Base-by-base conservation (phyloP, 23 tunicate species). In the Corella eumyota region DNA sequence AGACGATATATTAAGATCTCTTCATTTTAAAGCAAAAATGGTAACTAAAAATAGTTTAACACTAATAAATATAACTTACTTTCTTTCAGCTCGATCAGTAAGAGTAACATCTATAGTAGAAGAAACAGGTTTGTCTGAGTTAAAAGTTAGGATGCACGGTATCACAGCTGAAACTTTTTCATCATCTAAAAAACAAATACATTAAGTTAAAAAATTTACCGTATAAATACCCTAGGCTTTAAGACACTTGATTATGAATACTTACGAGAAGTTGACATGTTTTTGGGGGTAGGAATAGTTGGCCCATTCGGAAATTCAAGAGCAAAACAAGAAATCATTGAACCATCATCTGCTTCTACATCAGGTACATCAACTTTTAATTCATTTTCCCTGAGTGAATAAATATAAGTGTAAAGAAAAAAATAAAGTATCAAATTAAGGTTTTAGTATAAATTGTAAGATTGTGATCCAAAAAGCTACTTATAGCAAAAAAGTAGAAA, bases 281-380 rank as follows among this genome's bases (percentile, higher is more conserved):
- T 31, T 5, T 31, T 66, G 2, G 82, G 67, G 25, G 56, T 67
- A 9, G 73, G 55, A 29, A 83, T 75, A 9, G 20, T 55, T n/a
- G 77, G 47, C 1, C 93, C 93, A 29, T 83, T 54, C 45, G 93
- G 93, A 60, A 83, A 83, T 30, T 83, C 93, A 45, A 83, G 59
- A 11, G 81, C 68, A 62, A 83, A 83, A 56, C 93, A 83, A 5
- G 61, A 56, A 1, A 83, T 25, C 38, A 36, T 60, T 24, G 93
- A 45, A 6, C 93, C 83, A 56, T 83, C 93, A n/a, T 74, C 77
- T 35, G 76, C 76, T 55, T 83, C 93, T 4, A 75, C 93, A 27
- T 83, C 78, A 17, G 93, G 83, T 27, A 83, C 62, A 0, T 50
- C 51, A 4, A 58, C 60, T 29, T 61, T 78, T 22, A 78, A 45